These are phyloP conservation scores for Cyrtonyx montezumae DNA, from an alignment of 2,113 vertebrate species.

Conservation along the genomic window DNA sequence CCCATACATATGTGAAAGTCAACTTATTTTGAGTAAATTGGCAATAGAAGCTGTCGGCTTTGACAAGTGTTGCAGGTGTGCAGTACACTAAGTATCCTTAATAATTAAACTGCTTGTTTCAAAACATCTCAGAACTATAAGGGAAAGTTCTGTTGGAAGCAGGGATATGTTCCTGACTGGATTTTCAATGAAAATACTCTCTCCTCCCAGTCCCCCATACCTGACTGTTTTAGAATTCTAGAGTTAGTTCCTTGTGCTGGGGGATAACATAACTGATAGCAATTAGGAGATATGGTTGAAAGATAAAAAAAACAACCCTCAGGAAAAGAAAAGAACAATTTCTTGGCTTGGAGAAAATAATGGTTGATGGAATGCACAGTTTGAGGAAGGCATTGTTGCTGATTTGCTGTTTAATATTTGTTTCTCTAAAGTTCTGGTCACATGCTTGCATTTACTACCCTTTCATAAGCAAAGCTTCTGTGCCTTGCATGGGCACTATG, in stretches of 20 bases:
- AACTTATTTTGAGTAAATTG: constrained; percentile 27
- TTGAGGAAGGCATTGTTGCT: neutral
- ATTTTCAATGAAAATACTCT: constrained; percentile 37
- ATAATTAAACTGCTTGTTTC: constrained; percentile 66
- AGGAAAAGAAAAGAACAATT: neutral
- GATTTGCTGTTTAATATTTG: neutral
- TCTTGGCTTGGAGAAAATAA: neutral
- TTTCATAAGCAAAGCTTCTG: neutral
- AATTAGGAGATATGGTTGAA: neutral
- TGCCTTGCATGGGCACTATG: neutral
- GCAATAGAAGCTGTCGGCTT: neutral
- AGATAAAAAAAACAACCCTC: neutral
- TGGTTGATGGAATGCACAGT: neutral
- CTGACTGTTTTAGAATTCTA: constrained; percentile 36
- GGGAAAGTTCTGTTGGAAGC: constrained; percentile 38
- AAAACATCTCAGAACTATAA: constrained; percentile 56
- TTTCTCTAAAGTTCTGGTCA: neutral
- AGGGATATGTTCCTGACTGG: neutral
- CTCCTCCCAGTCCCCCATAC: neutral
- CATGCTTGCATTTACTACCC: neutral
- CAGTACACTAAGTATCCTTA: constrained; percentile 8
- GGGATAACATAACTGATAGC: neutral
- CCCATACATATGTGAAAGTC: neutral
- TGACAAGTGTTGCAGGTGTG: constrained; percentile 44
- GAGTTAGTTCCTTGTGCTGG: neutral